Evolutionary conservation across 2,113 vertebrate species (phyloP), one percentile per base, ranked within the genome.

Genomic region (Polypterus bichir): DNA sequence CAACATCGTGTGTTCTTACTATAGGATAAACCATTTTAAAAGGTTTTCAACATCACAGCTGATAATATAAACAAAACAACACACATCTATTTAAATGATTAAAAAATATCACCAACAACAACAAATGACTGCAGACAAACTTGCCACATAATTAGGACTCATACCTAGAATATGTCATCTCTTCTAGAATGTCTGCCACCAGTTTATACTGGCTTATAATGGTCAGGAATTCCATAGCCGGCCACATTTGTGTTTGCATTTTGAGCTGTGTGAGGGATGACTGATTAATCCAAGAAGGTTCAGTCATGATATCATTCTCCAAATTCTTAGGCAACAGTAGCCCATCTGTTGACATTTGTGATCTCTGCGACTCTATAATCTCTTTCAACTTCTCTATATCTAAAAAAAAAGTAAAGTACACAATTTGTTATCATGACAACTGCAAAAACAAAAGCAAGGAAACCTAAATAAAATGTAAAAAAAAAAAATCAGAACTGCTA

Each of bases 121-220:
- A 27, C 27, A 27, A 27, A 27, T 27, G 27, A 27, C 27, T 27
- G 27, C 1, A 27, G 27, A 27, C 54, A 4, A 47, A 47, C 52
- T 55, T 55, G 54, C 10, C 5, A 10, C 54, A 4, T 9, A 3
- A 7, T 5, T 8, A 55, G 48, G 6, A 10, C n/a, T 51, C 47
- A 64, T 74, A 89, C 87, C 84, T 60, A 2, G 76, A 76, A 52
- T 72, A 74, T 3, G 83, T 64, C 2, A 79, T 76, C 54, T 83
- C 66, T 11, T 78, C 75, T 64, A 96, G 49, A 10, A 81, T 82
- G 71, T 93, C 87, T 5, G 88, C 73, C 48, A 80, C 89, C 62
- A 97, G 65, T 68, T 84, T 86, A 72, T 95, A 88, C 68, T 91
- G 92, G 85, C 91, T 96, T 27, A 97, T 85, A 0, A 90, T 3